A percentile compares a stretch with the other conserved stretches of the same genome.
These are phyloP conservation scores for Polydrusus cervinus DNA, from an alignment of 2,888 invertebrate species.

Conservation along the genomic window DNA sequence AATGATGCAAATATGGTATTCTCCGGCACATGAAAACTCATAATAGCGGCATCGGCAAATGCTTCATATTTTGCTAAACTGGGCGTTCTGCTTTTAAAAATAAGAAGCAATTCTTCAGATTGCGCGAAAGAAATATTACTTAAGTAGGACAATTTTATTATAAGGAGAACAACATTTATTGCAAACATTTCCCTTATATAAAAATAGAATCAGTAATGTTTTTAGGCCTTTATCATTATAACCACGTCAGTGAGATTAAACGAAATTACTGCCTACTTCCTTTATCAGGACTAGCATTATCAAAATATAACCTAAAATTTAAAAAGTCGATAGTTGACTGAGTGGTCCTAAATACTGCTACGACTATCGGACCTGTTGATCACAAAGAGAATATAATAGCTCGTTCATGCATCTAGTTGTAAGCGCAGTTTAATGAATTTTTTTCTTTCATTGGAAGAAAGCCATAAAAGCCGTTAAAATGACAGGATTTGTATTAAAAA, in stretches of 20 bases:
- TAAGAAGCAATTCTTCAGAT: constrained; percentile 32
- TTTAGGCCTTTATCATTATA: background rate
- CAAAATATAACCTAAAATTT: constrained; percentile 9
- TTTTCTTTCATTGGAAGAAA: too few relatives aligned
- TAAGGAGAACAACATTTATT: background rate
- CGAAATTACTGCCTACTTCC: background rate
- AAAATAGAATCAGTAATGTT: background rate
- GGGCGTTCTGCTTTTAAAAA: constrained; percentile 62
- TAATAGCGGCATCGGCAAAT: constrained; percentile 66
- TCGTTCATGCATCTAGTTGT: too few relatives aligned
- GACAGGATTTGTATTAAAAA: too few relatives aligned
- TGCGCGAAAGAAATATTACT: too few relatives aligned
- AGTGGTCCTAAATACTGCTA: too few relatives aligned
- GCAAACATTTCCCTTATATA: background rate
- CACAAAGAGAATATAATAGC: too few relatives aligned
- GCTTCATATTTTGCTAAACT: constrained; percentile 65
- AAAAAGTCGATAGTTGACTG: background rate
- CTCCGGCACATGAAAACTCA: constrained; percentile 67
- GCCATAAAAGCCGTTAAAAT: too few relatives aligned
- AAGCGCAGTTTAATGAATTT: too few relatives aligned
- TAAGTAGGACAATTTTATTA: background rate
- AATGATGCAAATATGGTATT: constrained; percentile 66
- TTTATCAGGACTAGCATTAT: background rate
- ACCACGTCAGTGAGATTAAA: background rate
- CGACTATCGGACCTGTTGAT: background rate